Evolutionary conservation across 2,888 invertebrate genomes (phyloP).

Genomic region (Acrocyrtus sp.): DNA sequence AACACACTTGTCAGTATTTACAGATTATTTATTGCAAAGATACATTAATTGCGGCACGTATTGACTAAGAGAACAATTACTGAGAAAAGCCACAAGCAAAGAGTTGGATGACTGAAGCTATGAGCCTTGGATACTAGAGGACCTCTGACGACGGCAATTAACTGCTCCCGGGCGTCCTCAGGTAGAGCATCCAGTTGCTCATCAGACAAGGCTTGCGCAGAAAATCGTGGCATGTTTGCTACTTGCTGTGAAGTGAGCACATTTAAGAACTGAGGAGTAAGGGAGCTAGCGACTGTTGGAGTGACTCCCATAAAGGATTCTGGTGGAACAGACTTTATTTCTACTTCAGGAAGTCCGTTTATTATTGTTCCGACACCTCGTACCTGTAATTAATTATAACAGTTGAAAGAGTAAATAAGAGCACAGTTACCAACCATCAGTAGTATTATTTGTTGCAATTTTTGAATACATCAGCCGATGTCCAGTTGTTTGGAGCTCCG

Average conservation of each 20-base stretch:
- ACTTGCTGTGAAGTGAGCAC: constrained; percentile 51
- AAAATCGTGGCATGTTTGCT: constrained; percentile 54
- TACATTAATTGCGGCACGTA: no score
- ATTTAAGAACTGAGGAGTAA: constrained; percentile 29
- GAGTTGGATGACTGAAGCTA: no score
- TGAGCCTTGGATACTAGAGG: constrained; percentile 40
- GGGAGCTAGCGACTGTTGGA: constrained; percentile 46
- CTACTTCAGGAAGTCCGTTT: constrained; percentile 33
- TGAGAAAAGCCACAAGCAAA: no score
- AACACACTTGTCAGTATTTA: no score
- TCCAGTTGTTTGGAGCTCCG: constrained; percentile 55
- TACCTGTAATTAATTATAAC: constrained; percentile 24
- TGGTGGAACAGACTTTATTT: constrained; percentile 48
- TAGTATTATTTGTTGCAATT: constrained; percentile 6
- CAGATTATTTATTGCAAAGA: no score
- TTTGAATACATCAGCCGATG: constrained; percentile 60
- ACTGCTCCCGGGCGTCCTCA: constrained; percentile 37
- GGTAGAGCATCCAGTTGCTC: constrained; percentile 45
- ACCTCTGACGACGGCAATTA: constrained; percentile 45
- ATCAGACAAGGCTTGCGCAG: constrained; percentile 54
- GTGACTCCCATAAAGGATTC: constrained; percentile 58
- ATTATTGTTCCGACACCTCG: constrained; percentile 56
- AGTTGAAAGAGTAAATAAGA: no score
- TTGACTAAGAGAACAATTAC: no score
- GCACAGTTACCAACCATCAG: no score